These are phyloP conservation scores for Lycopodina hypogea DNA, from an alignment of 37 sponge, comb jelly and placozoan genomes.

Conservation along the genomic window DNA sequence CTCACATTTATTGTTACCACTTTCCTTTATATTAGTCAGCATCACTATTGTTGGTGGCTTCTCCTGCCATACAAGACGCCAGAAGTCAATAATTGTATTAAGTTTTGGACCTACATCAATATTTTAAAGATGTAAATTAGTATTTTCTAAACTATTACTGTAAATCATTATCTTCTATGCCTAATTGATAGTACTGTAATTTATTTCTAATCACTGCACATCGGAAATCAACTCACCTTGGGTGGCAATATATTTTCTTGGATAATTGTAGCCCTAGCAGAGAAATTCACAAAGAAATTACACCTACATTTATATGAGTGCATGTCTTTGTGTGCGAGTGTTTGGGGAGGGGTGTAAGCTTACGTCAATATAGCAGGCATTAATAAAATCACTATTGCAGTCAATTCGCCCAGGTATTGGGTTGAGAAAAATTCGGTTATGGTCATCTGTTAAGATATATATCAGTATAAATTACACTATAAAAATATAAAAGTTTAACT, in stretches of 20 bases:
- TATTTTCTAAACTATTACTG: background rate
- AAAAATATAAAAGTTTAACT: too few relatives aligned
- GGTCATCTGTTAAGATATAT: slow-evolving; percentile 27
- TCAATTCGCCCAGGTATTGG: background rate
- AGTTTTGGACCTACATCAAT: slow-evolving; percentile 35
- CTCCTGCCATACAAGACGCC: slow-evolving; percentile 65
- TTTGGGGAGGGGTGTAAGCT: too few relatives aligned
- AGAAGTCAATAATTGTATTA: slow-evolving; percentile 49
- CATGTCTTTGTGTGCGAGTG: too few relatives aligned
- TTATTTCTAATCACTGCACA: too few relatives aligned
- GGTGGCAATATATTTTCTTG: slow-evolving; percentile 29
- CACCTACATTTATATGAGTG: too few relatives aligned
- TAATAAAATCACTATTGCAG: slow-evolving; percentile 28
- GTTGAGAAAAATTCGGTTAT: slow-evolving; percentile 23
- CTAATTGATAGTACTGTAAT: too few relatives aligned
- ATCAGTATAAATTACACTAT: too few relatives aligned
- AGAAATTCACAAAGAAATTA: background rate
- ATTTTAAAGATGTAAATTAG: background rate
- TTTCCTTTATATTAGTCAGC: slow-evolving; percentile 61
- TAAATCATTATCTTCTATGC: background rate
- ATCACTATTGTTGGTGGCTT: slow-evolving; percentile 51
- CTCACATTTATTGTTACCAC: slow-evolving; percentile 32
- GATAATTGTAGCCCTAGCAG: slow-evolving; percentile 28
- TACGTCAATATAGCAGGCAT: slow-evolving; percentile 71
- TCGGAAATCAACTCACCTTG: slow-evolving; percentile 45